Evolutionary conservation across 2,113 vertebrate species (phyloP).

Genomic region (Daphoenositta chrysoptera): DNA sequence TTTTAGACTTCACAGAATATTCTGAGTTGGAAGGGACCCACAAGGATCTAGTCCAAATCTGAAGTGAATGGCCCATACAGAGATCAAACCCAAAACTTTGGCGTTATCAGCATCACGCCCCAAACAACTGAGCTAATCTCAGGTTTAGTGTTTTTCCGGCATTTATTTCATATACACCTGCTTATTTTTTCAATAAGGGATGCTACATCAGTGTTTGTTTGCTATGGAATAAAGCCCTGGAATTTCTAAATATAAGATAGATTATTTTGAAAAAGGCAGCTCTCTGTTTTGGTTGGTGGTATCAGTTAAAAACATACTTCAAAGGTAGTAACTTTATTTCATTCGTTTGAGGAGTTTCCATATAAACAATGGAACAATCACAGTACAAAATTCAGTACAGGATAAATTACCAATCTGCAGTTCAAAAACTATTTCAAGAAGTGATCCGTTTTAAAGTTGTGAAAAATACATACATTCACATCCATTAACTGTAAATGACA

Average conservation of each 20-base stretch:
- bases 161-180: neutral
- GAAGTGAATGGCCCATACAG: neutral
- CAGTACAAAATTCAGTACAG: neutral
- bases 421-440: neutral
- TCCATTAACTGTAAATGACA: neutral
- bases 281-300: rapidly evolving
- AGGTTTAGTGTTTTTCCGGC: neutral
- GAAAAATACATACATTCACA: neutral
- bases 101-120: neutral
- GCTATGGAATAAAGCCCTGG: neutral
- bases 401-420: neutral
- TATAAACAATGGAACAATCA: neutral
- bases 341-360: neutral
- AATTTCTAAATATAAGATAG: neutral
- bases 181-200: neutral
- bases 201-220: neutral
- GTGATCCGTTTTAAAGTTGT: neutral
- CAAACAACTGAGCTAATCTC: neutral
- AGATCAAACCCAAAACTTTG: neutral
- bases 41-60: neutral
- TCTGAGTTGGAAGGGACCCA: neutral
- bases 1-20: neutral
- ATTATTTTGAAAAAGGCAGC: neutral
- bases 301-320: neutral
- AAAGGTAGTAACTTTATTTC: neutral